Conservation (phyloP, 30 jellyfish, hydroid and myxozoan species). For the Hydractinia symbiolongicarpus region DNA sequence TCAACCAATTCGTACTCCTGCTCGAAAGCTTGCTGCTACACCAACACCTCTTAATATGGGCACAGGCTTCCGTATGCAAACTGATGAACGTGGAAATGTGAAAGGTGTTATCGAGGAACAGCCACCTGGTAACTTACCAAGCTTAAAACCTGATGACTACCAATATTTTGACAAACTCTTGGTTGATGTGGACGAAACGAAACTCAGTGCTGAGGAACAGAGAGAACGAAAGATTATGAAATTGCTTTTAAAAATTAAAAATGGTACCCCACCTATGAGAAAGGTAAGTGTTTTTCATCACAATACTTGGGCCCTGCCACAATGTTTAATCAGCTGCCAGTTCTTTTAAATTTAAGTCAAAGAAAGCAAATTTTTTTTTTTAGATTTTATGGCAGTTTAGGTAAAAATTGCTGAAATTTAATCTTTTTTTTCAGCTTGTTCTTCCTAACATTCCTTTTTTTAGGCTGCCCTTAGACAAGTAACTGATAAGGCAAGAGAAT, state of each 20-base stretch:
- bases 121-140: slow-evolving; percentile 99
- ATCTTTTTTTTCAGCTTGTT: no score
- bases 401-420: neutral
- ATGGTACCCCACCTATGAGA: slow-evolving; percentile 99
- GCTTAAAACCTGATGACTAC: slow-evolving; percentile 97
- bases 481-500: slow-evolving; percentile 97
- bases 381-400: no score
- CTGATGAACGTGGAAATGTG: slow-evolving; percentile 81
- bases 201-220: slow-evolving; percentile 95
- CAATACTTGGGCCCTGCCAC: no score
- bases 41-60: slow-evolving; percentile 98
- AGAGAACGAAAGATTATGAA: slow-evolving; percentile 98
- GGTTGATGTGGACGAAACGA: slow-evolving; percentile 96
- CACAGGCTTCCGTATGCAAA: slow-evolving; percentile 97
- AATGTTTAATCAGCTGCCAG: no score
- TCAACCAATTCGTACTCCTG: slow-evolving; percentile 99
- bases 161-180: slow-evolving; percentile 95
- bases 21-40: slow-evolving; percentile 98
- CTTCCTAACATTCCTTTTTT: neutral
- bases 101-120: slow-evolving; percentile 92
- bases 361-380: no score
- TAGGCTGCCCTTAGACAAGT: slow-evolving; percentile 99
- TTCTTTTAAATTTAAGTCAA: no score
- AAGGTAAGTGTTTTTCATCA: slow-evolving; percentile 44
- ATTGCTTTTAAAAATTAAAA: slow-evolving; percentile 84